Evolutionary conservation across 2,113 vertebrate genomes (phyloP), one percentile per base, ranked within the genome.

Genomic region (Rana temporaria): DNA sequence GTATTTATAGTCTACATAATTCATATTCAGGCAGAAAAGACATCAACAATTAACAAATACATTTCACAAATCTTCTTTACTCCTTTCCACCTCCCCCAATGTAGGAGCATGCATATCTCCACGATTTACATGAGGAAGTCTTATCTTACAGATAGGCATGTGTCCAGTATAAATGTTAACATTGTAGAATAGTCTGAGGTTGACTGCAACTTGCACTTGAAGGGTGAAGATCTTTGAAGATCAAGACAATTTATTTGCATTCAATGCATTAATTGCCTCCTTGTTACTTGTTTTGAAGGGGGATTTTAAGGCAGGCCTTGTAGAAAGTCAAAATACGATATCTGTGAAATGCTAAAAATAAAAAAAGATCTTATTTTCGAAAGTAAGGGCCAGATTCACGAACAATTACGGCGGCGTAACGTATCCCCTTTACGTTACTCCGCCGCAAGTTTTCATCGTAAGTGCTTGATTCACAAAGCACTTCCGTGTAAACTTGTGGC

Each of bases 231-330:
- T 30, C 81, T 22, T 34, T 48, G 15, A 68, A 5, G 52, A 75
- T 75, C 42, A 19, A 60, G 20, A 68, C 67, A 74, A 74, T 67
- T 56, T 73, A 82, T 73, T 82, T 82, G 69, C 34, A 74, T 60
- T 24, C 17, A 67, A 1, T 12, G 30, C 20, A 67, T 67, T 62
- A 82, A 82, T 57, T 57, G 59, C 30, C 18, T 63, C 30, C 18
- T 63, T 24, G 34, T 11, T 20, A 60, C 26, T 32, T 38, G 30
- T 15, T 73, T 59, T 6, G 1, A 2, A 30, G 3, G 3, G 26
- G 3, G 1, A 30, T 30, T 30, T 30, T 42, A 42, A 42, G 38
- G 38, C 38, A 42, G 38, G 38, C 9, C 6, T 9, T 42, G 5
- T 9, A 42, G 38, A 42, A 42, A 42, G 5, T 42, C 5, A 42